Conservation (phyloP, 2,113 vertebrate species). For the Peucedramus taeniatus region DNA sequence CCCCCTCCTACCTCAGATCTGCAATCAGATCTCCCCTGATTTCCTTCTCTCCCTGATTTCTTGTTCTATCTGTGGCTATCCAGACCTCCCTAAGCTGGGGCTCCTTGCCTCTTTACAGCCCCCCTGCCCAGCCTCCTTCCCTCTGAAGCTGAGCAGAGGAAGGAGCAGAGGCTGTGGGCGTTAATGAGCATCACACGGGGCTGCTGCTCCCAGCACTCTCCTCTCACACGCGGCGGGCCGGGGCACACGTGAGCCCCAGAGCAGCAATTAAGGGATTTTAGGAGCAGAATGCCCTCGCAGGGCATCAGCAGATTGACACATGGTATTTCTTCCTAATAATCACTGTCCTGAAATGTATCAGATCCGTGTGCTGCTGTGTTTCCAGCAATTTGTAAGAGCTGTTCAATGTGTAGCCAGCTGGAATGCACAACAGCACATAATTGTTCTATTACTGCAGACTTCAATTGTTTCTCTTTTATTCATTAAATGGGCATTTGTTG, state of each 20-base stretch:
- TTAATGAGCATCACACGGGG: background rate
- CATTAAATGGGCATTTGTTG: slow-evolving; percentile 61
- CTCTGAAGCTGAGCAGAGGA: background rate
- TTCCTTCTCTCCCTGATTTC: background rate
- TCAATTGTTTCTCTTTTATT: slow-evolving; percentile 60
- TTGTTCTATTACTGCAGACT: slow-evolving; percentile 49
- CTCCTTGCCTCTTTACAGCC: background rate
- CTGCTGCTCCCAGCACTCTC: background rate
- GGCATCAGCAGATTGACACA: slow-evolving; percentile 46
- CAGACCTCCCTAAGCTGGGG: background rate
- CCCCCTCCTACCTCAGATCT: background rate
- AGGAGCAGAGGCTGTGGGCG: background rate
- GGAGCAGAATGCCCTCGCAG: background rate
- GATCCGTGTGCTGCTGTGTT: background rate
- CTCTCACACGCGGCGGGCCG: accelerated
- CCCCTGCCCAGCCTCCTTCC: background rate
- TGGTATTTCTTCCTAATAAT: slow-evolving; percentile 25
- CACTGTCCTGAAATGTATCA: background rate
- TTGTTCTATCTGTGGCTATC: background rate
- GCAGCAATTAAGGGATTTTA: slow-evolving; percentile 45
- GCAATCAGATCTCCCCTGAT: background rate
- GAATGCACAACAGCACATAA: slow-evolving; percentile 44
- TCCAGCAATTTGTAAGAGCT: slow-evolving; percentile 34
- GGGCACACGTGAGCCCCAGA: background rate
- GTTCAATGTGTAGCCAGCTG: slow-evolving; percentile 42